Percentiles rank a stretch among this genome's conserved stretches.
Conservation (phyloP, 2,888 invertebrate genomes). For the Gasteruption jaculator region DNA sequence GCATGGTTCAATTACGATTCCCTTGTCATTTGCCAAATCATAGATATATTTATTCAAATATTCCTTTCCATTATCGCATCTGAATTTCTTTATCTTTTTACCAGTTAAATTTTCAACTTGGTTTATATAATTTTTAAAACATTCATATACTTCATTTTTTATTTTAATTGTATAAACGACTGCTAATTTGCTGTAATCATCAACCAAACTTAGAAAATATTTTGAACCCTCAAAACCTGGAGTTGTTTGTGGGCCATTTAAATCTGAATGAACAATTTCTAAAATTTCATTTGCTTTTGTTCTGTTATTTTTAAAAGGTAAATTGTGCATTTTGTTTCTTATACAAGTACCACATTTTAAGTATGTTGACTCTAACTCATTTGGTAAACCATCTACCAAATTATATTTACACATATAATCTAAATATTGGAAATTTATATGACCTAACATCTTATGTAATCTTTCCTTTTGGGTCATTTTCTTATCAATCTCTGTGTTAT, state of each 20-base stretch:
- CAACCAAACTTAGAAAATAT: slow-evolving; percentile 27
- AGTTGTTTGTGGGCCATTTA: slow-evolving; percentile 20
- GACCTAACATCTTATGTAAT: slow-evolving; percentile 26
- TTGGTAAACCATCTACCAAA: slow-evolving; percentile 22
- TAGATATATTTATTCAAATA: slow-evolving; percentile 19
- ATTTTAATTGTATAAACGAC: slow-evolving; percentile 24
- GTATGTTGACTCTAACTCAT: slow-evolving; percentile 19
- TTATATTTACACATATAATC: slow-evolving; percentile 22
- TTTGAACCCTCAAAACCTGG: slow-evolving; percentile 22
- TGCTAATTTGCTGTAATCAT: slow-evolving; percentile 26
- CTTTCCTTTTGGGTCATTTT: slow-evolving; percentile 24
- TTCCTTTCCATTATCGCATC: slow-evolving; percentile 26
- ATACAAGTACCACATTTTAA: slow-evolving; percentile 25
- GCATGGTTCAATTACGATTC: slow-evolving; percentile 15
- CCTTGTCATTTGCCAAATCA: slow-evolving; percentile 17
- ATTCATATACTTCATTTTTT: slow-evolving; percentile 24
- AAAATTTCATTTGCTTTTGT: slow-evolving; percentile 24
- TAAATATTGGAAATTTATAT: slow-evolving; percentile 28
- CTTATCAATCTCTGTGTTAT: slow-evolving; percentile 1
- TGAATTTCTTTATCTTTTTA: slow-evolving; percentile 22
- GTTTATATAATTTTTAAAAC: slow-evolving; percentile 23
- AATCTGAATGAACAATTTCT: slow-evolving; percentile 21
- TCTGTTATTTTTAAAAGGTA: slow-evolving; percentile 27
- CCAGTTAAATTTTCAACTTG: slow-evolving; percentile 17
- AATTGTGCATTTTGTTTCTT: slow-evolving; percentile 25